phyloP scores from a whole-genome alignment of 2,113 vertebrate genomes.

The Oxyura jamaicensis region DNA sequence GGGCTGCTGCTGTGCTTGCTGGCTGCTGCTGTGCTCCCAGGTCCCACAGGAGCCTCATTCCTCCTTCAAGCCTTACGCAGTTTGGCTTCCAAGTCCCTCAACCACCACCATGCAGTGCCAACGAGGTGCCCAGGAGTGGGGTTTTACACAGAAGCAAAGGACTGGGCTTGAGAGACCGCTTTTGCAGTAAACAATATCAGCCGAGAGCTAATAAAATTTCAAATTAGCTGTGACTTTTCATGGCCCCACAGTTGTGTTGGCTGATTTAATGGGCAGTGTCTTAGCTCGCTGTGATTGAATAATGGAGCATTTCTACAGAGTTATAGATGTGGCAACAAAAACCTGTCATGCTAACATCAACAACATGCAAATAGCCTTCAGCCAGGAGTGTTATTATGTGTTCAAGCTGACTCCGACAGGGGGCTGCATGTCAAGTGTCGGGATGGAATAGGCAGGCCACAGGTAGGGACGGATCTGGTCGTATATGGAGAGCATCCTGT shows the following conservation, averaged over 20 bases:
- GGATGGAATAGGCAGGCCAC: slow-evolving; percentile 36
- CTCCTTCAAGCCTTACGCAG: not conserved
- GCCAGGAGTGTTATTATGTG: slow-evolving; percentile 68
- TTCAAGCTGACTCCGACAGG: slow-evolving; percentile 78
- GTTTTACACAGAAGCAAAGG: slow-evolving; percentile 25
- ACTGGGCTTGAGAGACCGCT: slow-evolving; percentile 50
- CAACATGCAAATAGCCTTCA: slow-evolving; percentile 83
- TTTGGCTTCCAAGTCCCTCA: not conserved
- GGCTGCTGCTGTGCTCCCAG: not conserved
- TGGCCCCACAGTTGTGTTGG: slow-evolving; percentile 68
- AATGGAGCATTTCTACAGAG: slow-evolving; percentile 88
- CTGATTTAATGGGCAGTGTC: slow-evolving; percentile 79
- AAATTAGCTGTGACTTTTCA: slow-evolving; percentile 80
- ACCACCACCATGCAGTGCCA: not conserved
- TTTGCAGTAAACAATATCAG: slow-evolving; percentile 68
- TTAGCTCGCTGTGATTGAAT: slow-evolving; percentile 83
- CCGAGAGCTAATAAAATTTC: slow-evolving; percentile 77
- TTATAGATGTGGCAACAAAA: slow-evolving; percentile 84
- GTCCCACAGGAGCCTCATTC: not conserved
- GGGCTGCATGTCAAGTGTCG: slow-evolving; percentile 68
- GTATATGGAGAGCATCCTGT: not conserved
- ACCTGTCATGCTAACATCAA: slow-evolving; percentile 81
- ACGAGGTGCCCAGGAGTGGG: not conserved
- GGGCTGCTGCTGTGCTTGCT: not conserved
- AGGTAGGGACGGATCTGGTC: not conserved